phyloP scores from a whole-genome alignment of 2,113 vertebrate species.

The Eira barbara region DNA sequence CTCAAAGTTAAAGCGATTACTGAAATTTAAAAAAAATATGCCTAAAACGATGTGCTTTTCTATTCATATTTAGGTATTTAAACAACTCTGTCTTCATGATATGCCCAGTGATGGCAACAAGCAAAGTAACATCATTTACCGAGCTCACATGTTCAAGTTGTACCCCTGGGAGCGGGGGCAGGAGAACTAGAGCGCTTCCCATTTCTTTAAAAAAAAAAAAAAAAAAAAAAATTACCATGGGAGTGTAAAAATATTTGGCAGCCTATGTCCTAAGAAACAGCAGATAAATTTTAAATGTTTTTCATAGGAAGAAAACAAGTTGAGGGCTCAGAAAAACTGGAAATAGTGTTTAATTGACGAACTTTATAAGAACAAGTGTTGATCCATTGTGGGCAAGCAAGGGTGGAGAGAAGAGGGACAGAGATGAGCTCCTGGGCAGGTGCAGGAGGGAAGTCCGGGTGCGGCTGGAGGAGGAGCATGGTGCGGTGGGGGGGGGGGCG shows the following conservation, averaged over 20 bases:
- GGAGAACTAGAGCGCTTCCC: background rate
- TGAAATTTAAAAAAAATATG: background rate
- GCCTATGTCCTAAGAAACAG: background rate
- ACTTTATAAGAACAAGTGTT: background rate
- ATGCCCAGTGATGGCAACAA: background rate
- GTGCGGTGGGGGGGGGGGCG: no score
- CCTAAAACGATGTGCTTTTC: background rate
- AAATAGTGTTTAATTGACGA: background rate
- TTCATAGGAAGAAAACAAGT: background rate
- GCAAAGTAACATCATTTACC: slow-evolving; percentile 58
- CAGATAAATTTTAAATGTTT: background rate
- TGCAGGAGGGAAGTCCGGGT: background rate
- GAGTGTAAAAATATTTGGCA: background rate
- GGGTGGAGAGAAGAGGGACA: background rate
- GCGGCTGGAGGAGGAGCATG: background rate
- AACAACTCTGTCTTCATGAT: background rate
- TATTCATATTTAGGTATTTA: background rate
- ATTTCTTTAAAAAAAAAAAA: background rate
- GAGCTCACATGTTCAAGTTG: background rate
- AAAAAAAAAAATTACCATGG: background rate
- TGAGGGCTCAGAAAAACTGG: background rate
- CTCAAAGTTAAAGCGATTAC: background rate
- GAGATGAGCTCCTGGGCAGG: background rate
- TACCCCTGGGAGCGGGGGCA: background rate
- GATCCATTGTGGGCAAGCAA: background rate